phyloP scores from a whole-genome alignment of 2,888 invertebrate genomes.

The Hirtodrosophila trivittata region DNA sequence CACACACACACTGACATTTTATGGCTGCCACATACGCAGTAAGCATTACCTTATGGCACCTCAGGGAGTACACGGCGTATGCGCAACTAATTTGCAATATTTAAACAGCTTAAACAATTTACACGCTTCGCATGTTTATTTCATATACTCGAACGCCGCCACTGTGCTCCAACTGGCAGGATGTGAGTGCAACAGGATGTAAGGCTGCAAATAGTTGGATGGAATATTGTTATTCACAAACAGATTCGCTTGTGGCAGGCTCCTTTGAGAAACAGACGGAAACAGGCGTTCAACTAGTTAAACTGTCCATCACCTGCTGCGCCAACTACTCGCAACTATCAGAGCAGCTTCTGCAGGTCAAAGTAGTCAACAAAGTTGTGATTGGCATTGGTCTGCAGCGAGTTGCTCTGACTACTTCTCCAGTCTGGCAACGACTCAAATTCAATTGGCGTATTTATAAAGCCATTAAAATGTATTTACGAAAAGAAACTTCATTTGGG shows the following conservation, averaged over 20 bases:
- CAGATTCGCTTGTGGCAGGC: no score
- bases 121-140: slow-evolving; percentile 41
- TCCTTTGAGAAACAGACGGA: no score
- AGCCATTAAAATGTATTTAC: slow-evolving; percentile 32
- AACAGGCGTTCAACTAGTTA: no score
- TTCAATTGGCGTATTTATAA: slow-evolving; percentile 7
- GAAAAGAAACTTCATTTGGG: slow-evolving; percentile 17
- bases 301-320: no score
- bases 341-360: no score
- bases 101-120: slow-evolving; percentile 52
- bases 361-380: no score
- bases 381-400: not conserved
- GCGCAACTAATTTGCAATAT: slow-evolving; percentile 54
- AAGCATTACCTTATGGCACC: slow-evolving; percentile 51
- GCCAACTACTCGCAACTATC: no score
- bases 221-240: no score
- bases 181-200: no score
- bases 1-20: slow-evolving; percentile 29
- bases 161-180: no score
- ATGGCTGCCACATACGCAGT: slow-evolving; percentile 32
- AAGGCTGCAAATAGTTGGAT: no score
- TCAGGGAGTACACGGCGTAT: slow-evolving; percentile 44
- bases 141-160: slow-evolving; percentile 33
- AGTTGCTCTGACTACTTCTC: not conserved
- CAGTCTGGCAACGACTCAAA: not conserved